Base-by-base conservation (phyloP, 2,797 vertebrate species). In the Aythya fuligula region DNA sequence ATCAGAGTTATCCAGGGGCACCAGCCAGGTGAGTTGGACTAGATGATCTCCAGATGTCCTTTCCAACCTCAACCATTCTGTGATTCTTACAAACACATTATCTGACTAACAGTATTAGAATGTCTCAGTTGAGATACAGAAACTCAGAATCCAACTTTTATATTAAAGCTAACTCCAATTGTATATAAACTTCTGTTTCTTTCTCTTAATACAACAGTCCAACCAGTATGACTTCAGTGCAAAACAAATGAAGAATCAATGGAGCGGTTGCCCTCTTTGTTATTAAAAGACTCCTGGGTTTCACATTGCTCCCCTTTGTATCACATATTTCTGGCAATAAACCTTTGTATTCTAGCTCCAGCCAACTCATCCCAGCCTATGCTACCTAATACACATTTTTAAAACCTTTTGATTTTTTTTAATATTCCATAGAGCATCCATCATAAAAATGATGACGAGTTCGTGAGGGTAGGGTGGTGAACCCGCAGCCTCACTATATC, bases 171-270 rank as follows among this genome's bases (percentile, higher is more conserved):
- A 13, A 82, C n/a, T 87, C 38, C 4, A 1, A 38, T 1, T 39
- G 56, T 14, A 85, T 19, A 64, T 53, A 90, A 92, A 47, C 14
- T 39, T 83, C 76, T 72, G 18, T 54, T 30, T 79, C 20, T 78
- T 64, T 70, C 13, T 58, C 30, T 86, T 70, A 82, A 78, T 57
- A 53, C 0, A 0, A 8, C 60, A 28, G 14, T 51, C 14, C 64
- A 91, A 82, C 14, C 73, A 67, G 38, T 57, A 75, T 64, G 92
- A 28, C 62, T 85, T 58, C 74, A 87, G 30, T 80, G 75, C 30
- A 85, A 93, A 94, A 93, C 64, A 91, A 92, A 91, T 80, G 17
- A 83, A 89, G 74, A 94, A 80, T 94, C 94, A 83, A 94, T 74
- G 57, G 30, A 64, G 57, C 38, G 19, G 13, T 38, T 71, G 21